Percentiles rank a stretch among this genome's conserved stretches.
Conservation (phyloP, 2,113 vertebrate species). For the Chrysochloris asiatica region DNA sequence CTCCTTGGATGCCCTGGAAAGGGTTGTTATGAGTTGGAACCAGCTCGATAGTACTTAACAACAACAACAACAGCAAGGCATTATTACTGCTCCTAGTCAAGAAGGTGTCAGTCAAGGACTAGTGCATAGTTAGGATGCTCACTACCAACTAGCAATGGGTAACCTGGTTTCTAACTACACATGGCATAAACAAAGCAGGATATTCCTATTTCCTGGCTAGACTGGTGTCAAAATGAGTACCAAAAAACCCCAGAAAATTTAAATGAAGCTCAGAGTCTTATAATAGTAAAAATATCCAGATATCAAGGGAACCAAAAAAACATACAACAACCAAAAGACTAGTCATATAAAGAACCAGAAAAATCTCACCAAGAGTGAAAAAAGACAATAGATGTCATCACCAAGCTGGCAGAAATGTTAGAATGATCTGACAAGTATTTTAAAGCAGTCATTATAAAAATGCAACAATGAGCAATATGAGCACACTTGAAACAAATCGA, state of each 20-base stretch:
- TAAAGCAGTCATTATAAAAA: not conserved
- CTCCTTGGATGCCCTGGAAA: no score
- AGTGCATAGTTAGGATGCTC: not conserved
- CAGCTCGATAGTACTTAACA: no score
- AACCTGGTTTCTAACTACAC: not conserved
- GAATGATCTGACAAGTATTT: not conserved
- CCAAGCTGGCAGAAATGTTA: no score
- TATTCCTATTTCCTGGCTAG: no score
- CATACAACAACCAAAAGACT: no score
- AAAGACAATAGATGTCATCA: not conserved
- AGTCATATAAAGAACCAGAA: not conserved
- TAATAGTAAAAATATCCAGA: not conserved
- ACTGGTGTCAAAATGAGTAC: no score
- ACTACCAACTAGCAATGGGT: not conserved
- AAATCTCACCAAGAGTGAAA: not conserved
- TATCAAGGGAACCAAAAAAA: not conserved
- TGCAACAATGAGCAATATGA: not conserved
- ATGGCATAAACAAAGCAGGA: not conserved
- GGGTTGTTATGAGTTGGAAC: no score
- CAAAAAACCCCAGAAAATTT: no score
- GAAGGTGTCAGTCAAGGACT: no score
- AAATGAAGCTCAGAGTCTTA: not conserved
- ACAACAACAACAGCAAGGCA: no score
- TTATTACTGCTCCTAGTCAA: not conserved
- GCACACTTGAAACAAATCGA: not conserved